Base-by-base conservation (phyloP, 1,140 invertebrate genomes). In the Hypsibius dujardini region DNA sequence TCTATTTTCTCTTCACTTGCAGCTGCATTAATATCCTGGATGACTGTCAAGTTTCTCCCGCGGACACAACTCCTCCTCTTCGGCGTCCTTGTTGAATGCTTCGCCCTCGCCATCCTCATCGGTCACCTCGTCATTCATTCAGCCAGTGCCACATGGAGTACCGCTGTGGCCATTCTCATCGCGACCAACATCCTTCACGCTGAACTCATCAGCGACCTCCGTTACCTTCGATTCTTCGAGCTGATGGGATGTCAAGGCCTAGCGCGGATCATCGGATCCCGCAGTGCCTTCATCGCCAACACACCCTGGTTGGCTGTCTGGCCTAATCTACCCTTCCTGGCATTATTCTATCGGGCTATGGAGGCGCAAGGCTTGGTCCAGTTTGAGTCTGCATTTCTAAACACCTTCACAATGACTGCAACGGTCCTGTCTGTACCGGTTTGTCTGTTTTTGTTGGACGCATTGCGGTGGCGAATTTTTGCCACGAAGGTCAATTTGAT, bases 171-270 rank as follows among this genome's bases (percentile, higher is more conserved):
- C 42, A 3, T 42, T 3, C 7, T 67, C 3, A 42, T 67, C 62
- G 3, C 45, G 3, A 42, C 42, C 3, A 45, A 67, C 12, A 7
- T 67, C 62, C 62, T 67, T 3, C 62, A 67, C 62, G 62, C 62
- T 12, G 12, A 67, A 42, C 42, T 15, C 12, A 67, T 67, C 62
- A 67, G 62, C 42, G 42, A 67, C 42, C 62, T 67, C 42, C 62
- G 62, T 12, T 42, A 67, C 42, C 62, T 67, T 12, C 62, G 62
- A 12, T 67, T 67, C 62, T 67, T 67, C 62, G 62, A 67, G 42
- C 12, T 67, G 3, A 42, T 67, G 12, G 62, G 12, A 7, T 12
- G 3, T 7, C 62, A 12, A 42, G 12, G 12, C 3, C 42, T 67
- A 42, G 62, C 62, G 12, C 12, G 62, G 42, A n/a, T 56, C 50